Base-by-base conservation (phyloP, 2,797 vertebrate species). In the Micromesistius poutassou region DNA sequence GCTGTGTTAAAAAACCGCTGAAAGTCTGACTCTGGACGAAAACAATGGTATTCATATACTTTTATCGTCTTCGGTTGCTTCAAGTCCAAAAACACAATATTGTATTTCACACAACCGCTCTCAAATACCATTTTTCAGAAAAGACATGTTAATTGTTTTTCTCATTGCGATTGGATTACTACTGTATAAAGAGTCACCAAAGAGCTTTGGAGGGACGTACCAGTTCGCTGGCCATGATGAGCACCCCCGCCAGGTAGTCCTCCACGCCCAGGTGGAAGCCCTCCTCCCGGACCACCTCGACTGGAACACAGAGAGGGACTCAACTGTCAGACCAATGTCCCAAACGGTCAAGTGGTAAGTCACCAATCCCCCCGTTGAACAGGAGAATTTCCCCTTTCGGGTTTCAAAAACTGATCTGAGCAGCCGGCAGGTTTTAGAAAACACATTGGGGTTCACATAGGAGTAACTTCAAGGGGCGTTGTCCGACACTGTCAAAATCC, bases 231-330 rank as follows among this genome's bases (percentile, higher is more conserved):
- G 97, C 97, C 84, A 99, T 94, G 92, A 96, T 98, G 74, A 99
- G 91, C 76, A 99, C 93, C 62, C 98, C 97, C 77, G 97, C 97
- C 75, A 99, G 95, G 88, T 98, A 99, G 90, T 99, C 98, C 90
- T 99, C 98, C 30, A 99, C 93, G 77, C 99, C 97, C 92, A 99
- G 91, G 87, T 99, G 97, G 86, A 99, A 99, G 75, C 98, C 98
- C 75, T 94, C 97, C 88, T 99, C 97, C 82, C 97, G 89, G 82
- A 96, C 94, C 73, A 96, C 95, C 90, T 98, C 96, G 90, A 97
- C 97, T 99, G 85, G 1, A 36, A 33, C 7, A 66, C n/a, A 13
- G 46, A 74, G n/a, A 76, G 62, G 1, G 5, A 70, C 5, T 5
- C 0, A 75, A n/a, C 71, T 5, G 30, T 5, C 5, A 6, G 0